Conservation (phyloP, 35 echinoderm and acorn worm species). For the Apostichopus japonicus region DNA sequence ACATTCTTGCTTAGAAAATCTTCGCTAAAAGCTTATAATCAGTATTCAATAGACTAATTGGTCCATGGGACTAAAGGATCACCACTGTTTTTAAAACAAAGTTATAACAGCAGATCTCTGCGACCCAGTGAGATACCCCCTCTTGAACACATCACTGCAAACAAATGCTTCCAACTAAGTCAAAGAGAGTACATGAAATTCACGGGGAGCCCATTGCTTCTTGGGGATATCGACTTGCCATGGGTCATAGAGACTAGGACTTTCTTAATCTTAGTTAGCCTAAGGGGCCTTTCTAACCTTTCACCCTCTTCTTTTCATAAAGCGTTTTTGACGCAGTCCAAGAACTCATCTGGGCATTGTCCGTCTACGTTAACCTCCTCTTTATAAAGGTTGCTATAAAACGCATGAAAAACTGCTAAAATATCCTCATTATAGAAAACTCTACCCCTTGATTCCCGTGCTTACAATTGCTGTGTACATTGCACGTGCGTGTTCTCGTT, state of each 20-base stretch:
- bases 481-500: not conserved
- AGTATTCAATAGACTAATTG: slow-evolving; percentile 13
- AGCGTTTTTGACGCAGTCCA: not conserved
- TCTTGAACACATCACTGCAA: not conserved
- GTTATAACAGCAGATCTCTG: slow-evolving; percentile 31
- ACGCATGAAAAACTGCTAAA: not conserved
- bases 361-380: not conserved
- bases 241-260: slow-evolving; percentile 16
- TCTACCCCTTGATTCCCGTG: too few species aligned
- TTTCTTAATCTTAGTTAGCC: slow-evolving; percentile 9
- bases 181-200: slow-evolving; percentile 67
- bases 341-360: not conserved
- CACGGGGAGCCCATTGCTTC: slow-evolving; percentile 48
- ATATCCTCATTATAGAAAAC: not conserved
- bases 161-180: slow-evolving; percentile 11
- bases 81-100: slow-evolving; percentile 14
- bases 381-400: slow-evolving; percentile 6
- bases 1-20: not conserved
- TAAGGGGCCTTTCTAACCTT: not conserved
- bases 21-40: slow-evolving; percentile 8
- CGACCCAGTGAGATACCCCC: not conserved
- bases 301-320: not conserved
- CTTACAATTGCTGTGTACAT: not conserved
- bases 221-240: slow-evolving; percentile 59
- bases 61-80: not conserved